Base-by-base conservation (phyloP, 2,113 vertebrate species). In the Clarias gariepinus region DNA sequence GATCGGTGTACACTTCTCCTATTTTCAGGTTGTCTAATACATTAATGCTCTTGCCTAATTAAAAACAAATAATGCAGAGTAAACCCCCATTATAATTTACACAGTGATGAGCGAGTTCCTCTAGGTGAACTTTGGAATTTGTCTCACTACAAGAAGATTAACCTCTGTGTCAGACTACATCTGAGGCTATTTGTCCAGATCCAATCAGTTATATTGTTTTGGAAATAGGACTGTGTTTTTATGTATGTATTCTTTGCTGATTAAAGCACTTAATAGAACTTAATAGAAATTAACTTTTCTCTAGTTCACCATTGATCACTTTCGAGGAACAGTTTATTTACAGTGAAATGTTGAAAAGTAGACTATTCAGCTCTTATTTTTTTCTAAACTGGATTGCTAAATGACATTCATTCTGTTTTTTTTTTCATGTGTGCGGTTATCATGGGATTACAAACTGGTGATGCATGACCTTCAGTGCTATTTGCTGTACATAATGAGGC, bases 401-500 rank as follows among this genome's bases (percentile, higher is more conserved):
- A 87, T 89, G 85, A 85, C 53, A 82, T 82, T 90, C 47, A 78
- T 64, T 87, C 69, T 78, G 52, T 77, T 0, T 58, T 8, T 21
- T 52, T 77, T 0, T 58, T 8, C 30, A 4, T 78, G 19, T 78
- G 78, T 60, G n/a, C 18, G 57, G 84, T 80, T 47, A 83, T 87
- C 55, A 80, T 41, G 84, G 74, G 86, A 82, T 89, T 86, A 73
- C 69, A 81, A 36, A 63, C 85, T 86, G 47, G 86, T 87, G 87
- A 47, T 90, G 89, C 87, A 87, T 82, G 73, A 82, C 74, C 86
- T 89, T 89, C 81, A 88, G 36, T 92, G 81, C 80, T 89, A 84
- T 73, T 76, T 86, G 81, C 79, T 90, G 85, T 91, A 91, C 68
- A 88, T 90, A 93, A 93, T 92, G 91, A 93, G 92, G 28, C 23